phyloP scores from a whole-genome alignment of 2,888 invertebrate species.

The Theretra japonica region DNA sequence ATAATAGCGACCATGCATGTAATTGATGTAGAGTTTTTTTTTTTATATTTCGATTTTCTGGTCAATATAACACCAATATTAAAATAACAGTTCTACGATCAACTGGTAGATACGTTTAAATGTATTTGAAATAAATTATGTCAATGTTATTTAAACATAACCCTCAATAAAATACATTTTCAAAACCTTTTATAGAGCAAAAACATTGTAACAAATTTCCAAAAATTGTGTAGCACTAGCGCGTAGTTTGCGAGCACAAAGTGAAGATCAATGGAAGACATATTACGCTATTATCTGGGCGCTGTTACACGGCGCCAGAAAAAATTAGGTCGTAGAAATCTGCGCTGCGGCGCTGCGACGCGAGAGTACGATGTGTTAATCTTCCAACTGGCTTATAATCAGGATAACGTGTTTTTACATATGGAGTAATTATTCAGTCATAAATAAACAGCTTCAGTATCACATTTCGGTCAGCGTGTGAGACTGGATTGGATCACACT shows the following conservation, averaged over 20 bases:
- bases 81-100: too few species aligned
- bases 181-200: neutral
- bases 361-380: neutral
- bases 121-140: too few species aligned
- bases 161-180: neutral
- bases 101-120: too few species aligned
- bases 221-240: neutral
- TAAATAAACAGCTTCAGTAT: too few species aligned
- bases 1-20: too few species aligned
- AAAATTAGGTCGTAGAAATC: constrained; percentile 9
- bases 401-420: neutral
- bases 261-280: constrained; percentile 26
- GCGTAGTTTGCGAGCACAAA: constrained; percentile 13
- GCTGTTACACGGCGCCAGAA: constrained; percentile 15
- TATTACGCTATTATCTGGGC: constrained; percentile 22
- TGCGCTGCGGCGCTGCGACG: neutral
- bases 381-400: neutral
- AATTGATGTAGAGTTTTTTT: too few species aligned
- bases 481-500: too few species aligned
- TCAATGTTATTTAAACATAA: too few species aligned
- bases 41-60: too few species aligned
- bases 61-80: too few species aligned
- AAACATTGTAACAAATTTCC: constrained; percentile 1
- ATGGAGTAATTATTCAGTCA: too few species aligned
- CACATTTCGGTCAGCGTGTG: too few species aligned